A percentile compares a stretch with the other conserved stretches of the same genome.
Conservation (phyloP, 1,140 invertebrate genomes). For the Maconellicoccus hirsutus region DNA sequence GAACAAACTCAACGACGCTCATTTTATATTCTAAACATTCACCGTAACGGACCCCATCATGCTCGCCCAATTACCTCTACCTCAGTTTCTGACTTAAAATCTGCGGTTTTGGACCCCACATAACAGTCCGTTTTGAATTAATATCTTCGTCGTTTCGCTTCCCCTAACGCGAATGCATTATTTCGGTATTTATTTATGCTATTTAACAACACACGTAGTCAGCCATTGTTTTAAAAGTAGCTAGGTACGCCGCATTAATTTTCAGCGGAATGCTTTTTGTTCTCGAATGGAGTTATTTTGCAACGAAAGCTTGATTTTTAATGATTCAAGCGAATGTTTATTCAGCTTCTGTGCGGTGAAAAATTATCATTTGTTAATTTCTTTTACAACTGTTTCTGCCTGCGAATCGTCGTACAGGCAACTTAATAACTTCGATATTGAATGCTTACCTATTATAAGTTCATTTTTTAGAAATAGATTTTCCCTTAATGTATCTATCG, state of each 20-base stretch:
- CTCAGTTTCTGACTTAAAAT: constrained; percentile 11
- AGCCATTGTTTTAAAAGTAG: not conserved
- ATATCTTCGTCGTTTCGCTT: constrained; percentile 1
- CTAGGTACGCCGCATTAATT: not conserved
- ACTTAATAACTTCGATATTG: no score
- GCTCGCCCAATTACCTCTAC: constrained; percentile 16
- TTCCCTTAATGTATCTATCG: no score
- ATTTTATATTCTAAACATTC: constrained; percentile 23
- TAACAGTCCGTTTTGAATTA: not conserved
- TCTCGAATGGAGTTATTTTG: no score
- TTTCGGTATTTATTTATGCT: constrained; percentile 20
- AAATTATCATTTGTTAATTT: no score
- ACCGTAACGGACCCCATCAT: constrained; percentile 17
- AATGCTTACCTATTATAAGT: no score
- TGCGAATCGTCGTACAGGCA: no score
- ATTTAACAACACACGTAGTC: not conserved
- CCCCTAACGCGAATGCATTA: constrained; percentile 13
- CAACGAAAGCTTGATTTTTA: no score
- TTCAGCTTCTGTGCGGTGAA: no score
- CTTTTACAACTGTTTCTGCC: no score
- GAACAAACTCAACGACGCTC: constrained; percentile 11
- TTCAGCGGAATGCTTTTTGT: no score
- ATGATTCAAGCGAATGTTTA: no score
- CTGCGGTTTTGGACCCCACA: constrained; percentile 16
- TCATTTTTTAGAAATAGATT: no score